Evolutionary conservation across 2,113 vertebrate genomes (phyloP).

Genomic region (crab-eating macaque (Macaca fascicularis)): T2T-MFA8v1.1 NC_088380.1:76544501-76545000

Average conservation of each 20-base stretch:
- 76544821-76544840: not conserved
- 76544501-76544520: not conserved
- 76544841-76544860: not conserved
- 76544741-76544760: not conserved
- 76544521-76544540: conserved; percentile 18
- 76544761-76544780: not conserved
- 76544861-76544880: not conserved
- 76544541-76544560: not conserved
- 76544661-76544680: not conserved
- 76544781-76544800: accelerated
- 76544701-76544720: not conserved
- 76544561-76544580: not conserved
- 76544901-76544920: not conserved
- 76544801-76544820: not conserved
- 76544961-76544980: not conserved
- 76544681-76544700: not conserved
- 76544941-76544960: not conserved
- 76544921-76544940: not conserved
- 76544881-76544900: not conserved
- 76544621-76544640: not conserved
- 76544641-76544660: not conserved
- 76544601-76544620: not conserved
- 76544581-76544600: not conserved
- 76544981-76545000: not conserved
- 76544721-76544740: not conserved